Conservation (phyloP, 2,797 vertebrate species). For the Manis pentadactyla region DNA sequence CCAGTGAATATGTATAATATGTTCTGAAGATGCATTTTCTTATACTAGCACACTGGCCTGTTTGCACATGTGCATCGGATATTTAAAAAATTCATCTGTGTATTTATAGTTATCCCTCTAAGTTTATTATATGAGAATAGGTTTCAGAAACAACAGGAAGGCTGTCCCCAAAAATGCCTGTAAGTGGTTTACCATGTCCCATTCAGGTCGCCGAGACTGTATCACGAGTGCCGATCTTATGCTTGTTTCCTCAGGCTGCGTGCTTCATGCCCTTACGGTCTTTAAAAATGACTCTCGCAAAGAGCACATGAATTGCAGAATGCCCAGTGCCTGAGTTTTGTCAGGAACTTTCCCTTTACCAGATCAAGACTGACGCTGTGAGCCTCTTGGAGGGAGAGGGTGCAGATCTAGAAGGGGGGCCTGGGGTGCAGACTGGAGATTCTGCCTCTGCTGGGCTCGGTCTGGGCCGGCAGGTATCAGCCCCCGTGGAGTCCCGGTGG, state of each 20-base stretch:
- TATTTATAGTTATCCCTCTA: constrained; percentile 5
- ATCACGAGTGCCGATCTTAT: constrained; percentile 25
- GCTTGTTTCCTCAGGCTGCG: too few relatives aligned
- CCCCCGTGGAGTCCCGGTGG: background rate
- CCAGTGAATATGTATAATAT: constrained; percentile 42
- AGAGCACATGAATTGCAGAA: background rate
- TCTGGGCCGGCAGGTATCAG: background rate
- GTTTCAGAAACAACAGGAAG: constrained; percentile 46
- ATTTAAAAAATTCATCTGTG: background rate
- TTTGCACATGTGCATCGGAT: background rate
- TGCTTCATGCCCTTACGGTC: background rate
- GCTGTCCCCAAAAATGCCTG: background rate
- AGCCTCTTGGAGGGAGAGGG: background rate
- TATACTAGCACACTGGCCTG: background rate
- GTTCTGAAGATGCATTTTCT: background rate
- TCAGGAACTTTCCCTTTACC: background rate
- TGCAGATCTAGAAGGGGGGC: background rate
- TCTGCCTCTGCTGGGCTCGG: background rate
- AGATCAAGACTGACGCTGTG: background rate
- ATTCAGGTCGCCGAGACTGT: constrained; percentile 17
- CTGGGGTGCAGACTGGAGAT: background rate
- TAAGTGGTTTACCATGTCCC: background rate
- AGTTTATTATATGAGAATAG: background rate
- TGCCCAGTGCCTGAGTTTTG: background rate
- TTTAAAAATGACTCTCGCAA: constrained; percentile 6